phyloP scores from a whole-genome alignment of 2,888 invertebrate genomes.

The Abrostola tripartita region DNA sequence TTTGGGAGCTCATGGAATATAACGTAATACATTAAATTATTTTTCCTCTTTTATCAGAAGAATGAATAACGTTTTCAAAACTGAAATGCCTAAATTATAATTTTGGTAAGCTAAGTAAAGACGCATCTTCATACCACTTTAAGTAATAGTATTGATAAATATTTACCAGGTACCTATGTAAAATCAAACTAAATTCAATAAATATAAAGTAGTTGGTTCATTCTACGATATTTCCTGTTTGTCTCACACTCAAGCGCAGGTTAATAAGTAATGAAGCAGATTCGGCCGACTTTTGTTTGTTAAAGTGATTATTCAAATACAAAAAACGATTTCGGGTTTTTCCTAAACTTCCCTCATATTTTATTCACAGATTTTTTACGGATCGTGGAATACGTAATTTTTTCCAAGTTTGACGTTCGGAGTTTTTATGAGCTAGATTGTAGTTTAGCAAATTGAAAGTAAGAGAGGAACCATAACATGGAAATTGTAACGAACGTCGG shows the following conservation, averaged over 20 bases:
- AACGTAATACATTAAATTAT: constrained; percentile 17
- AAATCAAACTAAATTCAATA: constrained; percentile 50
- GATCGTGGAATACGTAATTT: constrained; percentile 80
- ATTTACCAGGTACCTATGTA: constrained; percentile 7
- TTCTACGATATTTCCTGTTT: constrained; percentile 62
- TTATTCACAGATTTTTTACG: constrained; percentile 86
- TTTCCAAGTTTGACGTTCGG: constrained; percentile 73
- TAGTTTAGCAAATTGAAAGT: constrained; percentile 48
- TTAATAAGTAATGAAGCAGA: constrained; percentile 87
- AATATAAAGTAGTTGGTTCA: constrained; percentile 36
- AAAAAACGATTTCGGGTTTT: constrained; percentile 86
- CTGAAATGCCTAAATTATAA: too few relatives aligned
- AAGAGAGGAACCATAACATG: constrained; percentile 30
- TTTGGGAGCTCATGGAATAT: constrained; percentile 17
- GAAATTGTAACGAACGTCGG: constrained; percentile 27
- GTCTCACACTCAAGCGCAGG: constrained; percentile 78
- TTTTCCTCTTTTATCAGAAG: neutral
- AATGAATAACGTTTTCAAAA: too few relatives aligned
- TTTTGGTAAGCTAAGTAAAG: too few relatives aligned
- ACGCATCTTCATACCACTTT: too few relatives aligned
- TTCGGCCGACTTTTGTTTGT: constrained; percentile 85
- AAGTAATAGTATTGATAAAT: neutral
- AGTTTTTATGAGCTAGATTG: constrained; percentile 53
- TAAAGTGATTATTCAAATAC: constrained; percentile 88
- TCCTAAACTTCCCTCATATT: constrained; percentile 86